Conservation (phyloP, 2,888 invertebrate genomes). For the Diploptera punctata region DNA sequence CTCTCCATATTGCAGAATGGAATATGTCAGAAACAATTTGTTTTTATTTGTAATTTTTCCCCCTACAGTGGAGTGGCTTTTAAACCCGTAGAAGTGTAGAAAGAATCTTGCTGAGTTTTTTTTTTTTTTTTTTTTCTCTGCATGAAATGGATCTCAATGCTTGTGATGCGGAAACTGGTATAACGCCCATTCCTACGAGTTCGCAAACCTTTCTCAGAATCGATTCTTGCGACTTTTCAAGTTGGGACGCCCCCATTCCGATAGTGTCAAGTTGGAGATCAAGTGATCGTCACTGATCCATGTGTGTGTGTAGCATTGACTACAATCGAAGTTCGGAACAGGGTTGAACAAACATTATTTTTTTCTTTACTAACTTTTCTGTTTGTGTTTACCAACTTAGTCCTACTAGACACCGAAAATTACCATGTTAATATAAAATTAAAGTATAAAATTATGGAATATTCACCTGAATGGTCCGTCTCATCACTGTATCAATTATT, state of each 20-base stretch:
- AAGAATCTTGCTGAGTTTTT: neutral
- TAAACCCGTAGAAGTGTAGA: neutral
- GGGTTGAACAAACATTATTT: no score
- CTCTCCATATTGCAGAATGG: no score
- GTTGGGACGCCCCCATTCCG: neutral
- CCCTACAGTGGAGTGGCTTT: neutral
- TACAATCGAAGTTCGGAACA: no score
- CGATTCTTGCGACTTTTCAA: neutral
- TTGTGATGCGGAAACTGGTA: neutral
- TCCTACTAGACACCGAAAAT: no score
- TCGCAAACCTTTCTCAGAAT: neutral
- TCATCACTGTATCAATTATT: no score
- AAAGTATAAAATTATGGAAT: no score
- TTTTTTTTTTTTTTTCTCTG: neutral
- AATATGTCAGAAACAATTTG: neutral
- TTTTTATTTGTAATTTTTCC: neutral
- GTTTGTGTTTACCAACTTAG: no score
- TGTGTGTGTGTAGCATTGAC: no score
- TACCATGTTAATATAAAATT: no score
- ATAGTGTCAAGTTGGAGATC: neutral
- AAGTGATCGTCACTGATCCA: neutral
- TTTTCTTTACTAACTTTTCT: no score
- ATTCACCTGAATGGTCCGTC: no score
- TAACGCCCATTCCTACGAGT: neutral
- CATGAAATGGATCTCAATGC: neutral